Evolutionary conservation across 2,797 vertebrate genomes (phyloP).

Genomic region (Sebastes flavidus): DNA sequence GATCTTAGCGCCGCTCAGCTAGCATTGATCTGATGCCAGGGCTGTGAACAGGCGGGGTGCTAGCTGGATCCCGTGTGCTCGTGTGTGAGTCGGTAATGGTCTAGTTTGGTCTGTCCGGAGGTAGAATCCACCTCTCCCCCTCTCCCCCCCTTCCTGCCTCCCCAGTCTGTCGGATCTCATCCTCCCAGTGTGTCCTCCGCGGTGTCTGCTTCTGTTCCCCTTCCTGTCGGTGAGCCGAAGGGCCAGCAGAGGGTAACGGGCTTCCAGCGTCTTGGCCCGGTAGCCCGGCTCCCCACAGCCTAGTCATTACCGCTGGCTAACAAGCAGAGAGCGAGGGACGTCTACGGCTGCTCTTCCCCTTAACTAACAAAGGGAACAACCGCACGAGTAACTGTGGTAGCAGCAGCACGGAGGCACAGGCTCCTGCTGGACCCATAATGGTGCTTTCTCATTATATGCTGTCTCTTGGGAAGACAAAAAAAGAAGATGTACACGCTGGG

Average conservation of each 20-base stretch:
- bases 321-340: constrained; percentile 70
- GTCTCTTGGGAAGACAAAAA: constrained; percentile 42
- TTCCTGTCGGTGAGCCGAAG: constrained; percentile 64
- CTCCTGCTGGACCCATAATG: constrained; percentile 70
- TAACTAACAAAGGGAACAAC: constrained; percentile 76
- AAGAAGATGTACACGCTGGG: constrained; percentile 52
- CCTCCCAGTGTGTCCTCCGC: constrained; percentile 54
- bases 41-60: constrained; percentile 12
- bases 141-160: constrained; percentile 19
- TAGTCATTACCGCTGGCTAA: constrained; percentile 77
- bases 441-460: constrained; percentile 71
- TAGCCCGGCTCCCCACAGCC: constrained; percentile 69
- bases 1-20: constrained; percentile 30
- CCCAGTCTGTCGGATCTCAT: constrained; percentile 58
- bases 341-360: constrained; percentile 69
- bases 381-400: constrained; percentile 66
- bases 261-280: constrained; percentile 67
- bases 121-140: constrained; percentile 11
- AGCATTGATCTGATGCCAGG: constrained; percentile 41
- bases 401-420: constrained; percentile 42
- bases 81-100: constrained; percentile 31
- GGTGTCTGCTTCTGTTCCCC: constrained; percentile 64
- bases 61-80: not conserved
- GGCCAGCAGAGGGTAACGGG: constrained; percentile 66
- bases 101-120: constrained; percentile 29